Conservation (phyloP, 2,797 vertebrate genomes). For the Sebastes oblongus region DNA sequence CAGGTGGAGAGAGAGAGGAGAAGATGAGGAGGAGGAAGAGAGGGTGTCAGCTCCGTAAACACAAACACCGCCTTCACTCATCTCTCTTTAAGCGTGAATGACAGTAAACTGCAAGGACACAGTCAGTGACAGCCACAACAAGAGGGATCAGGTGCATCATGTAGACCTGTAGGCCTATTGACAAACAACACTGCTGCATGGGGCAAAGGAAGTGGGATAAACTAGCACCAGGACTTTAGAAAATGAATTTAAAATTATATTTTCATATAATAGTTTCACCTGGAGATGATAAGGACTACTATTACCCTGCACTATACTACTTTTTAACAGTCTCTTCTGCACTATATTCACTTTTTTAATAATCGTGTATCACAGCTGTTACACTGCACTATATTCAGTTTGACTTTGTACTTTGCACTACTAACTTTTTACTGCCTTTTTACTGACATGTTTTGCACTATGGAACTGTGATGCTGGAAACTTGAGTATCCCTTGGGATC, state of each 20-base stretch:
- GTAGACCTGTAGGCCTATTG: constrained; percentile 17
- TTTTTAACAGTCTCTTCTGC: no score
- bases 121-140: constrained; percentile 50
- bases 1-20: constrained; percentile 41
- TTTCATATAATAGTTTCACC: background rate
- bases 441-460: no score
- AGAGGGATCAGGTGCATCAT: constrained; percentile 47
- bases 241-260: background rate
- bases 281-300: background rate
- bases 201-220: background rate
- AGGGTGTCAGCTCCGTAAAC: constrained; percentile 29
- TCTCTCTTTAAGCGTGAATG: constrained; percentile 48
- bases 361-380: no score
- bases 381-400: no score
- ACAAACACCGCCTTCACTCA: constrained; percentile 52
- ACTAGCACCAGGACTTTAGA: background rate
- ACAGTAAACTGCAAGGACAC: constrained; percentile 43
- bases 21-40: background rate
- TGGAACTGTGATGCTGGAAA: no score
- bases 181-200: constrained; percentile 40
- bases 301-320: no score
- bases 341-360: no score
- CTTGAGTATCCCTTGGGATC: no score
- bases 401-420: no score
- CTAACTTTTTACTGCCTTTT: no score